Base-by-base conservation (phyloP, 2,888 invertebrate species). In the Rhaphigaster nebulosa region DNA sequence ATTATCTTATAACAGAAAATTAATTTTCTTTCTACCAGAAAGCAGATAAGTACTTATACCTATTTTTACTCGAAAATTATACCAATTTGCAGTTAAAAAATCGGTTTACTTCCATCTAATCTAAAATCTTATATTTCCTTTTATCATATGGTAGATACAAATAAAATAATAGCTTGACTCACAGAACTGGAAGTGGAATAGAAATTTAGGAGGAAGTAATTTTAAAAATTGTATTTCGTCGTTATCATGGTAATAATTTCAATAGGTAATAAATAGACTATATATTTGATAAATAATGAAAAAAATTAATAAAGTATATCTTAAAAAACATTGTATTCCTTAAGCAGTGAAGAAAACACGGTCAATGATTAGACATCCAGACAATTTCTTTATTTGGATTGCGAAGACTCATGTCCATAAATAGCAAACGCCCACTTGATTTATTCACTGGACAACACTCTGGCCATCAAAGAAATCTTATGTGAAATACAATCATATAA, bases 371-470 rank as follows among this genome's bases (percentile, higher is more conserved):
- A 34, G 38, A 76, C 34, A 5, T 38, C 70, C 70, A 76, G 70
- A 76, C 70, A 76, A 76, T 38, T 76, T 76, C 34, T 76, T 38
- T 38, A 76, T 76, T 76, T 76, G 70, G 34, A 34, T 76, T 38
- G 38, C 34, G 29, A 65, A 76, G 70, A 76, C 70, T 76, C 70
- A 76, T 38, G 70, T 38, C 70, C 70, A 38, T 76, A 76, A 76
- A 76, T 76, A 76, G 70, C 70, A 10, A 38, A 38, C 70, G 70
- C 70, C 70, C 29, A 76, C 70, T 38, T 65, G 65, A 65, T 65
- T 65, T 65, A 65, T 65, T 65, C 34, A 76, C 70, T 76, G 70
- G 70, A 76, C 34, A 38, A 76, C 70, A 38, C 70, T 38, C 70
- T 23, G 8, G 20, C 23, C 38, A 23, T 76, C 38, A 2, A 38